Conservation (phyloP, 2,797 vertebrate species). For the Anguilla anguilla region DNA sequence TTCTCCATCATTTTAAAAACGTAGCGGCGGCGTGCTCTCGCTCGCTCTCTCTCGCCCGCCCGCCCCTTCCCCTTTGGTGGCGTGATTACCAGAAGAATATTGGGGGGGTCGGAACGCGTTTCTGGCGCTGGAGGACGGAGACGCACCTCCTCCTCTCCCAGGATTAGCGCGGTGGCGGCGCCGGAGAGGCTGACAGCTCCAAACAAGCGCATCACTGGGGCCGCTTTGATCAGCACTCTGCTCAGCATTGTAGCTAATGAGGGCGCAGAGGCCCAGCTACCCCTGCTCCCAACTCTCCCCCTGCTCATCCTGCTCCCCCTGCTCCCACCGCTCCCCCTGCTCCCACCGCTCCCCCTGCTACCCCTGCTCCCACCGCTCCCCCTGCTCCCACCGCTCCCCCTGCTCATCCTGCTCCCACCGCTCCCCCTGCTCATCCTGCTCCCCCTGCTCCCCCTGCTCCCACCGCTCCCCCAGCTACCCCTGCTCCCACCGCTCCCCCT, state of each 20-base stretch:
- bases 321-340: too few species aligned
- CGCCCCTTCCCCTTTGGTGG: constrained; percentile 38
- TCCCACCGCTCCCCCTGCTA: too few species aligned
- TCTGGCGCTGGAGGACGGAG: not conserved
- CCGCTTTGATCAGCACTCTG: constrained; percentile 54
- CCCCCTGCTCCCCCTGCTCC: too few species aligned
- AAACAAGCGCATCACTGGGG: constrained; percentile 50
- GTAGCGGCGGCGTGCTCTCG: not conserved
- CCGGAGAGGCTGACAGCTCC: constrained; percentile 47
- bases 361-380: too few species aligned
- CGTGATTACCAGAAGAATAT: constrained; percentile 40
- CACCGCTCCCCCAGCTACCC: constrained; percentile 5
- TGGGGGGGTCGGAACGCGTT: not conserved
- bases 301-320: too few species aligned
- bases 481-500: constrained; percentile 23
- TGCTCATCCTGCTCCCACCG: too few species aligned
- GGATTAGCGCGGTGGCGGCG: not conserved
- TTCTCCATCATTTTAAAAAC: constrained; percentile 43
- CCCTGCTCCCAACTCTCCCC: too few species aligned
- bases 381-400: too few species aligned
- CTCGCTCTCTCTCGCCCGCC: constrained; percentile 24
- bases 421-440: too few species aligned
- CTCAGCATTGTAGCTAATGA: constrained; percentile 56
- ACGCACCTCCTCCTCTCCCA: not conserved
- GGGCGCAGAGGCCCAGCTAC: constrained; percentile 37